Evolutionary conservation across 2,113 vertebrate genomes (phyloP).

Genomic region (Peromyscus californicus): DNA sequence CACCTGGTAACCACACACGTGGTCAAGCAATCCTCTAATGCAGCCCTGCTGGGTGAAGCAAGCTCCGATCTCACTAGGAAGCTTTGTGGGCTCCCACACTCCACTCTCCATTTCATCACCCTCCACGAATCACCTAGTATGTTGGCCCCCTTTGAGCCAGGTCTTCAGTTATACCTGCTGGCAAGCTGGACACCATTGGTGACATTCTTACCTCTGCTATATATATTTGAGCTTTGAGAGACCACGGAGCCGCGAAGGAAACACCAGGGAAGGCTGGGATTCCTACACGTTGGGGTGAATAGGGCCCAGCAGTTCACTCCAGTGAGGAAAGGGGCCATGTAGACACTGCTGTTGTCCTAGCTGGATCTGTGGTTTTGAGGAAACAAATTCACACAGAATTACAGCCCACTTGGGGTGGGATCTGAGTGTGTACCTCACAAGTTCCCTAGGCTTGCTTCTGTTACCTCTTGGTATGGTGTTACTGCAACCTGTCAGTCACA

Average conservation of each 20-base stretch:
- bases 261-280: neutral
- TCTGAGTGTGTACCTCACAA: fast-evolving
- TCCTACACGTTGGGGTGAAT: neutral
- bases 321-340: neutral
- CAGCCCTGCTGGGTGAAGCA: too few relatives aligned
- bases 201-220: neutral
- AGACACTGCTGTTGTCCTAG: neutral
- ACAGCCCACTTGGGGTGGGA: fast-evolving
- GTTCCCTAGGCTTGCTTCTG: too few relatives aligned
- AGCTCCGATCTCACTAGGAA: too few relatives aligned
- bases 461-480: neutral
- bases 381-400: neutral
- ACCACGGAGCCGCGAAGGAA: neutral
- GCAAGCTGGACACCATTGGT: fast-evolving
- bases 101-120: neutral
- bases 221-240: neutral
- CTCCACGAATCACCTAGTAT: too few relatives aligned
- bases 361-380: neutral
- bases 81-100: too few relatives aligned
- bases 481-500: neutral
- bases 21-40: too few relatives aligned
- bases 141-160: neutral
- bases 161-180: neutral
- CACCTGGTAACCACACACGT: too few relatives aligned
- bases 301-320: too few relatives aligned